phyloP scores from a whole-genome alignment of 1,140 invertebrate genomes.

The Leptoteleia sp. region DNA sequence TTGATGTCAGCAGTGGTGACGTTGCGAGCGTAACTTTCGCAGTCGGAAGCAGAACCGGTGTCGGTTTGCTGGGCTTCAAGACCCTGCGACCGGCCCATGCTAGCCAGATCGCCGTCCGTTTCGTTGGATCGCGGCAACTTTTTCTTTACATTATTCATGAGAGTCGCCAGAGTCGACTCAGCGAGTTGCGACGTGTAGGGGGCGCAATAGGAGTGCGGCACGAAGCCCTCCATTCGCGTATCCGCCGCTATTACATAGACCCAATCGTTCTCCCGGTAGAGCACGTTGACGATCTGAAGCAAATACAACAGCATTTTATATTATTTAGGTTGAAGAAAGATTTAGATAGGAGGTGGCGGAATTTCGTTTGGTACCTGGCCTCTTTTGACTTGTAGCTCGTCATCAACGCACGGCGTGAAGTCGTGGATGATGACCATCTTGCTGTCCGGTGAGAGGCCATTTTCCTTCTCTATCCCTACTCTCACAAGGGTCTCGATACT shows the following conservation, averaged over 20 bases:
- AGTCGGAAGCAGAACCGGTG: slow-evolving; percentile 84
- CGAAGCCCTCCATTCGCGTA: slow-evolving; percentile 94
- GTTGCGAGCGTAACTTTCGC: slow-evolving; percentile 83
- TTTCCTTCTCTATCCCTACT: slow-evolving; percentile 97
- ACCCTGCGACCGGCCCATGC: slow-evolving; percentile 72
- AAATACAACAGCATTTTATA: too few species aligned
- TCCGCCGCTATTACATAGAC: slow-evolving; percentile 96
- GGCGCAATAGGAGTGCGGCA: slow-evolving; percentile 95
- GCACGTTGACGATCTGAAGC: slow-evolving; percentile 90
- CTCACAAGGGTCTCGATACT: slow-evolving; percentile 96
- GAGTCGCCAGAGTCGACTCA: slow-evolving; percentile 85
- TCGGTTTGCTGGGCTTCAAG: slow-evolving; percentile 80
- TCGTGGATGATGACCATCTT: slow-evolving; percentile 98
- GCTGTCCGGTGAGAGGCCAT: slow-evolving; percentile 93
- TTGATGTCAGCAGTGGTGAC: slow-evolving; percentile 80
- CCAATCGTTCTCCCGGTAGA: slow-evolving; percentile 98
- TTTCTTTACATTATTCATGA: slow-evolving; percentile 88
- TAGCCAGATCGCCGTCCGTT: slow-evolving; percentile 72
- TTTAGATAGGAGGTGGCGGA: too few species aligned
- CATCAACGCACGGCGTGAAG: slow-evolving; percentile 96
- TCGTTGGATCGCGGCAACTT: slow-evolving; percentile 87
- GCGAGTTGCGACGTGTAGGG: slow-evolving; percentile 90
- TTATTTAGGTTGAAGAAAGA: too few species aligned
- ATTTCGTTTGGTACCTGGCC: too few species aligned
- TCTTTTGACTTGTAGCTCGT: slow-evolving; percentile 92